Evolutionary conservation across 2,797 vertebrate species (phyloP).

Genomic region (Anisognathus igniventris): DNA sequence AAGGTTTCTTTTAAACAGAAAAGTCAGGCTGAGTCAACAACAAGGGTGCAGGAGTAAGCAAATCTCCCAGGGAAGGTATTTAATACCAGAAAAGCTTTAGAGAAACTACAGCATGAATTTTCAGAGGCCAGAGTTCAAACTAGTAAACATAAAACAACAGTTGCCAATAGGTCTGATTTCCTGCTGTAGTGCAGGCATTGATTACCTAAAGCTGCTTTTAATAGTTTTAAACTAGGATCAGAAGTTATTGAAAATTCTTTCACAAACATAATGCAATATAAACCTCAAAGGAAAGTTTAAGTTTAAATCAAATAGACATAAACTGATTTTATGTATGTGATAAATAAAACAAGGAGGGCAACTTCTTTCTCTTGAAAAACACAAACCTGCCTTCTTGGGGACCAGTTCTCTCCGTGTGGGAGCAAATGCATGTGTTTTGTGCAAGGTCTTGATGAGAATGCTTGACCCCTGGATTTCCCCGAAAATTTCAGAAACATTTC

Average conservation of each 20-base stretch:
- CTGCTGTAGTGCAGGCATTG: not conserved
- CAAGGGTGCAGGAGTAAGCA: not conserved
- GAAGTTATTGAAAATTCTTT: not conserved
- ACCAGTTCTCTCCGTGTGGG: not conserved
- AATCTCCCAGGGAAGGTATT: not conserved
- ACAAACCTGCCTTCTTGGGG: not conserved
- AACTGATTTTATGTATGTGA: not conserved
- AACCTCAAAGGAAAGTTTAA: not conserved
- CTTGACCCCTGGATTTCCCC: not conserved
- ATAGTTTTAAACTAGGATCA: not conserved
- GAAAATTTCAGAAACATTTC: not conserved
- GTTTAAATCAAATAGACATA: not conserved
- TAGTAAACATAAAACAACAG: not conserved
- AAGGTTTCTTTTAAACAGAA: not conserved
- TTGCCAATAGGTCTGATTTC: not conserved
- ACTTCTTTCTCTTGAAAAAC: not conserved
- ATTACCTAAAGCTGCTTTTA: conserved; percentile 9
- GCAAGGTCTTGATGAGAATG: not conserved
- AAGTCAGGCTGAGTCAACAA: not conserved
- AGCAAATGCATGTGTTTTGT: not conserved
- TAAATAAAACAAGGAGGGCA: not conserved
- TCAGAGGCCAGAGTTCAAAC: conserved; percentile 4
- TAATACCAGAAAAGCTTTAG: not conserved
- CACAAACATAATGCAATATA: not conserved
- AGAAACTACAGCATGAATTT: not conserved